Evolutionary conservation across 92 coral and sea anemone species (phyloP).

Genomic region (Metridium senile): DNA sequence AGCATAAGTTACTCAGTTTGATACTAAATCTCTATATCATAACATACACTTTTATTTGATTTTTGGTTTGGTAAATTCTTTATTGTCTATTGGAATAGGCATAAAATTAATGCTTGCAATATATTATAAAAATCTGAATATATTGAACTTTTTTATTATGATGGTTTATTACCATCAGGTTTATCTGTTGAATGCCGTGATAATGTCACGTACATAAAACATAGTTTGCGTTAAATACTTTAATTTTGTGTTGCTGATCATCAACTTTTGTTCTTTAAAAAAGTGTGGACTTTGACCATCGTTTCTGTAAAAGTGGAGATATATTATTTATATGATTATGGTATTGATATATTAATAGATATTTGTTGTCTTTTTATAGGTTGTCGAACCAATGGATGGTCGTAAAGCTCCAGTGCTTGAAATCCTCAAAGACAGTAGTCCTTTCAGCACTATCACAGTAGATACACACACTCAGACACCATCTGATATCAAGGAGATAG

Average conservation of each 20-base stretch:
- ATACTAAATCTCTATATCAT: no score
- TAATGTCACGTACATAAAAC: not conserved
- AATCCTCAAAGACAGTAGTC: conserved; percentile 48
- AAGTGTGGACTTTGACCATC: not conserved
- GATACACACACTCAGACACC: conserved; percentile 87
- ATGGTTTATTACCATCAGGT: not conserved
- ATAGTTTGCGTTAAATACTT: no score
- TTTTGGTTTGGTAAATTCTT: no score
- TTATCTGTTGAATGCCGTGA: not conserved
- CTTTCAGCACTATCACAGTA: conserved; percentile 74
- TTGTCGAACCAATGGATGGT: conserved; percentile 82
- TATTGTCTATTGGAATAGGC: no score
- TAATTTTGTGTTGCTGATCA: not conserved
- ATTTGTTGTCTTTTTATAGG: conserved; percentile 9
- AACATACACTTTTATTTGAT: no score
- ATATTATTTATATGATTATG: no score
- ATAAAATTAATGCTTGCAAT: no score
- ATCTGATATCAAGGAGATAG: conserved; percentile 66
- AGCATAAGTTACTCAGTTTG: no score
- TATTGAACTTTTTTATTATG: no score
- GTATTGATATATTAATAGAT: not conserved
- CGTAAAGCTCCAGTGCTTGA: conserved; percentile 86
- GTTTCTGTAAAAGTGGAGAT: not conserved
- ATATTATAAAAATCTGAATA: no score
- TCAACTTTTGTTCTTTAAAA: no score